Base-by-base conservation (phyloP, 2,888 invertebrate genomes). In the Bellardia pandia region DNA sequence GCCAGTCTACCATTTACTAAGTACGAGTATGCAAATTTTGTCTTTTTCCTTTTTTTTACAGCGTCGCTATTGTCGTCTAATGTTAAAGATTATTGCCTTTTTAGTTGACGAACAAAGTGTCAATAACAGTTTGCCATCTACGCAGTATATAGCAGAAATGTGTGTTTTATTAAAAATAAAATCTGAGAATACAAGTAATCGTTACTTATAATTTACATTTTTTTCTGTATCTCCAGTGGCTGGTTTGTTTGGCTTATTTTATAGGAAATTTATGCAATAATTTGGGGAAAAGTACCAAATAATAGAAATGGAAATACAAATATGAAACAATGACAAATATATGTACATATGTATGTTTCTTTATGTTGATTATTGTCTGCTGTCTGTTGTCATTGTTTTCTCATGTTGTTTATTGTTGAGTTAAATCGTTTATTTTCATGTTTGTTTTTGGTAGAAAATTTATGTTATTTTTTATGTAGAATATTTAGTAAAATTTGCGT, bases 1-100 rank as follows among this genome's bases (percentile, higher is more conserved):
- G 11, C 14, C 1, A 3, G 48, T 51, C 40, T 11, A 33, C 33
- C 33, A n/a, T 1, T 23, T 23, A 7, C 6, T 69, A 16, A 14
- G 11, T 11, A 51, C 23, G 48, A 14, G 14, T 84, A 85, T 85
- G 79, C n/a, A 74, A 79, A 85, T 79, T 68, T 77, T 30, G 2
- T 30, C 23, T 60, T 68, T 37, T 58, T 11, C 1, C 42, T 11
- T 16, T 48, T 48, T 33, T 51, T 56, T 13, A 45, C 7, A 23
- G 5, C 48, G 11, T 40, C 48, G 37, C 51, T 72, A 23, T 74
- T 66, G 48, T 72, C 51, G 14, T 68, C 4, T 66, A 16, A 51
- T 74, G 40, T 51, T 78, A 60, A 85, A 79, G 85, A 79, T 74
- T 79, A 85, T 85, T 68, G 68, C 74, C 60, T 78, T 40, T 53